Evolutionary conservation across 2,888 invertebrate species (phyloP).

Genomic region (Epicampocera succincta): DNA sequence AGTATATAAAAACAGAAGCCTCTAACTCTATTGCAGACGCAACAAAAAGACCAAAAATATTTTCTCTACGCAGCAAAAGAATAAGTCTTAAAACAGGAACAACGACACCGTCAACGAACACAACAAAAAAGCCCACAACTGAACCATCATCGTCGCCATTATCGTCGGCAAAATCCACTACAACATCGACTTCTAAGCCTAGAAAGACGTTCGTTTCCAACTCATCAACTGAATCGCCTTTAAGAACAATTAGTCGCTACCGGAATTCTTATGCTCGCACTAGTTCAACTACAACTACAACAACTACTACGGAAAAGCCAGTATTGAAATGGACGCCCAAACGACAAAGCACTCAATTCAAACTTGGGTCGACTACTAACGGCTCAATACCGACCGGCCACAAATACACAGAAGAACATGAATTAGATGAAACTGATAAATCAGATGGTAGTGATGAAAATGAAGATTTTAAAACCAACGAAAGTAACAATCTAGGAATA

Average conservation of each 20-base stretch:
- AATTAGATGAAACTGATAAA: not conserved
- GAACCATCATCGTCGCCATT: constrained; percentile 13
- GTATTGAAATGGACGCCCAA: constrained; percentile 79
- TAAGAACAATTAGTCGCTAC: constrained; percentile 74
- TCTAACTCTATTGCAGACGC: constrained; percentile 42
- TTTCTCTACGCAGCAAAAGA: constrained; percentile 40
- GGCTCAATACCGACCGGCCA: constrained; percentile 4
- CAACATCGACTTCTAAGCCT: constrained; percentile 34
- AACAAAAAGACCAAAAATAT: constrained; percentile 50
- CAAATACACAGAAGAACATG: constrained; percentile 10
- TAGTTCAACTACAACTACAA: constrained; percentile 49
- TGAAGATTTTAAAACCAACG: constrained; percentile 42
- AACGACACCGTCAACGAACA: constrained; percentile 31
- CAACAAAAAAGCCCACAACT: constrained; percentile 25
- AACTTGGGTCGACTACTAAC: constrained; percentile 37
- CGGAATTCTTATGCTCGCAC: constrained; percentile 62
- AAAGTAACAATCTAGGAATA: constrained; percentile 59
- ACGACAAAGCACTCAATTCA: constrained; percentile 70
- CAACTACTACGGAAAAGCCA: constrained; percentile 76
- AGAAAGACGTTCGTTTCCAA: constrained; percentile 72
- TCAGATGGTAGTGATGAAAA: constrained; percentile 26
- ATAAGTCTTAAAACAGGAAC: constrained; percentile 41
- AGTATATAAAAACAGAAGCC: constrained; percentile 7
- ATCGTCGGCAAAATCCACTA: constrained; percentile 33
- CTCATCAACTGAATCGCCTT: constrained; percentile 73